These are phyloP conservation scores for Chrysochloris asiatica DNA, from an alignment of 2,113 vertebrate genomes.

Conservation along the genomic window DNA sequence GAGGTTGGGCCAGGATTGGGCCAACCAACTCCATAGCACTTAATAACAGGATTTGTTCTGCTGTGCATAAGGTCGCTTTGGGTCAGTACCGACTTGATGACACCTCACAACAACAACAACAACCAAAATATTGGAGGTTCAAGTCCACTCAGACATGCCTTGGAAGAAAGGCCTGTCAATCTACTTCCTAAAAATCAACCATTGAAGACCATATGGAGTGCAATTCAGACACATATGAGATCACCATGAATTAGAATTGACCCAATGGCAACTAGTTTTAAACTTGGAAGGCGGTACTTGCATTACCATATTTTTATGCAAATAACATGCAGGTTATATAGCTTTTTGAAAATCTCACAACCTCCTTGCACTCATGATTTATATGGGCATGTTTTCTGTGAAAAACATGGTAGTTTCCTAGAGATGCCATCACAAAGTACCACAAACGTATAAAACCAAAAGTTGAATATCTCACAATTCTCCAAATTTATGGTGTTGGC, in stretches of 20 bases:
- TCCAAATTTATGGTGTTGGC: not conserved
- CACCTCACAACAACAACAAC: no score
- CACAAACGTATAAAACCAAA: not conserved
- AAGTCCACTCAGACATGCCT: not conserved
- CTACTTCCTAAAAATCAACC: not conserved
- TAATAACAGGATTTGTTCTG: no score
- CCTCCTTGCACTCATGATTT: no score
- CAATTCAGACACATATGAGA: not conserved
- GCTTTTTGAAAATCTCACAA: no score
- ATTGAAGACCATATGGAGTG: not conserved
- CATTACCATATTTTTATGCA: no score
- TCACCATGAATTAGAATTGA: not conserved
- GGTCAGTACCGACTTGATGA: no score
- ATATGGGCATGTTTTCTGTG: no score
- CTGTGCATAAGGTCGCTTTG: no score
- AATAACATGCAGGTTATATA: no score
- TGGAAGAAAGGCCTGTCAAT: not conserved
- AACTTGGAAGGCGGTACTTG: not conserved
- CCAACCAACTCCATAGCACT: no score
- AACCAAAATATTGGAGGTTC: not conserved
- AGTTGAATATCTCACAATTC: not conserved
- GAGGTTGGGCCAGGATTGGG: no score
- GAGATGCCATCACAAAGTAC: not conserved
- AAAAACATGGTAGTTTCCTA: not conserved
- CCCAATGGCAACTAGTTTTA: not conserved